These are phyloP conservation scores for Dryobota labecula DNA, from an alignment of 2,888 invertebrate genomes.

Conservation along the genomic window DNA sequence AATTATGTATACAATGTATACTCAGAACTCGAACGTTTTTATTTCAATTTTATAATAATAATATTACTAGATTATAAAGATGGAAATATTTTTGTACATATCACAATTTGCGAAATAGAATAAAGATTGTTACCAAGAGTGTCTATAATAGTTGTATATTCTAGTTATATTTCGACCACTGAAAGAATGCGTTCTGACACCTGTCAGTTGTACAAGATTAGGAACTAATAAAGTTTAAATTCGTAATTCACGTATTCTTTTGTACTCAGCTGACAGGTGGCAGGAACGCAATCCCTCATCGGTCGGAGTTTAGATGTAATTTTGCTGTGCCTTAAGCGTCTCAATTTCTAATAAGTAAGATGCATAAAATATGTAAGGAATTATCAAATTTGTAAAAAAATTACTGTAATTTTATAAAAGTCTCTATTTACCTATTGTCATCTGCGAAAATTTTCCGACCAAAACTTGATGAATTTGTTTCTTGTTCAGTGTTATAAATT, in stretches of 20 bases:
- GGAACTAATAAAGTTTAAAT: too few species aligned
- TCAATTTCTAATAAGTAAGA: constrained; percentile 88
- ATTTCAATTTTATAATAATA: constrained; percentile 61
- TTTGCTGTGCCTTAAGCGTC: constrained; percentile 90
- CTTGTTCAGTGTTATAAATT: constrained; percentile 56
- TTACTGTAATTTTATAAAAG: constrained; percentile 82
- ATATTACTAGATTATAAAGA: constrained; percentile 80
- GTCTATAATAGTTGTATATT: constrained; percentile 82
- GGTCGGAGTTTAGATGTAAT: constrained; percentile 89
- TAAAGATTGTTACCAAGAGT: constrained; percentile 86
- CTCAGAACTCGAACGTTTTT: constrained; percentile 46
- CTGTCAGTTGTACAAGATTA: too few species aligned
- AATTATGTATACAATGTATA: constrained; percentile 56
- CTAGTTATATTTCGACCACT: too few species aligned
- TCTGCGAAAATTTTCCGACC: constrained; percentile 73
- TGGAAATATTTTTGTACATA: constrained; percentile 90
- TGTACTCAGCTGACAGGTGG: too few species aligned
- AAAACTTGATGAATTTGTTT: constrained; percentile 71
- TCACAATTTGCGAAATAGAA: constrained; percentile 86
- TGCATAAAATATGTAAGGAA: constrained; percentile 78
- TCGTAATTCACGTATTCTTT: too few species aligned
- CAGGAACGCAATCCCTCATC: too few species aligned
- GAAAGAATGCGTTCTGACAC: too few species aligned
- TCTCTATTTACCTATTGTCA: constrained; percentile 79
- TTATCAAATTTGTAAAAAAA: constrained; percentile 83